These are phyloP conservation scores for Barbus barbus DNA, from an alignment of 2,113 vertebrate species.

Conservation along the genomic window DNA sequence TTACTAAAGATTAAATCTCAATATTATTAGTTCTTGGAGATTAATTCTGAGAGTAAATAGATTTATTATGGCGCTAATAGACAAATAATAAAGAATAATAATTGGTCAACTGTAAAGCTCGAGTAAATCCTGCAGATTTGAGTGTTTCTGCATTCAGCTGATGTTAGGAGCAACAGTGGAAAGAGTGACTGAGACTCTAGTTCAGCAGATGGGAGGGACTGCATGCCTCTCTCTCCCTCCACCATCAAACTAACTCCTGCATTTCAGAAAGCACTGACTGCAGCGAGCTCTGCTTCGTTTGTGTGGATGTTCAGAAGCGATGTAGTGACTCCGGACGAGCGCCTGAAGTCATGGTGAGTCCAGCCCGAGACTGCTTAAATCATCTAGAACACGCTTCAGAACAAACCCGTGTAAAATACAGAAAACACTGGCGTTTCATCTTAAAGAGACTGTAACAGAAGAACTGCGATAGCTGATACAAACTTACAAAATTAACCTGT, in stretches of 20 bases:
- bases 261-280: not conserved
- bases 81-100: no score
- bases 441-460: not conserved
- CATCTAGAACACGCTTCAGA: no score
- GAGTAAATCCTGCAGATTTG: no score
- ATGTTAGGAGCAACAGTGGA: not conserved
- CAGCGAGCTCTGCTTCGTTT: no score
- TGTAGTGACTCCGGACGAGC: not conserved
- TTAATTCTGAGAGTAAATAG: no score
- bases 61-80: no score
- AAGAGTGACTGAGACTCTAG: not conserved
- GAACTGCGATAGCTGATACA: not conserved
- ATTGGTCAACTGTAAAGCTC: no score
- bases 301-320: slow-evolving; percentile 10
- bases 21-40: no score
- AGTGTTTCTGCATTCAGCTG: not conserved
- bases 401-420: no score
- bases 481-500: not conserved
- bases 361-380: no score
- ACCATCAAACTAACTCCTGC: not conserved
- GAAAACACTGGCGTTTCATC: not conserved
- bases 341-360: slow-evolving; percentile 17
- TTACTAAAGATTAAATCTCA: no score
- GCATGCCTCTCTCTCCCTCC: not conserved
- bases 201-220: slow-evolving; percentile 16